These are phyloP conservation scores for Galeopsomyia nigrocyanea DNA, from an alignment of 2,888 invertebrate species.

Conservation along the genomic window DNA sequence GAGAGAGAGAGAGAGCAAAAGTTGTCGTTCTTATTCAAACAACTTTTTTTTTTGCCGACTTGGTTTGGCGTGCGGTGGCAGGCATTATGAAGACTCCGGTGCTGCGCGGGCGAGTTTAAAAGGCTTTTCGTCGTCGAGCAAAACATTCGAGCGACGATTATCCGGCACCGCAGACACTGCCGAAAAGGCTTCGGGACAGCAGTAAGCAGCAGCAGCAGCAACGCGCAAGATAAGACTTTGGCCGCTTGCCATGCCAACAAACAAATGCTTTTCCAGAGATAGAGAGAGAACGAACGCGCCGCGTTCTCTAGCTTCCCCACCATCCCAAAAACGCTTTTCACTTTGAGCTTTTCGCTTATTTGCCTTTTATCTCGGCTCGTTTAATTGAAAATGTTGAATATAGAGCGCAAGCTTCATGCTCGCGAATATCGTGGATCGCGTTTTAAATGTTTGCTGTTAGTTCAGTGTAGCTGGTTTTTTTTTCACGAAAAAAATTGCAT, in stretches of 20 bases:
- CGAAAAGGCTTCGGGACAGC: background rate
- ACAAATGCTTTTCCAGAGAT: background rate
- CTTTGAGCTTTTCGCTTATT: no score
- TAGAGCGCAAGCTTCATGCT: no score
- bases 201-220: no score
- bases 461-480: no score
- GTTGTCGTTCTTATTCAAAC: slow-evolving; percentile 11
- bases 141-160: slow-evolving; percentile 34
- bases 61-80: no score
- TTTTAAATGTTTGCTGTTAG: no score
- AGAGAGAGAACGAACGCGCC: background rate
- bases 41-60: background rate
- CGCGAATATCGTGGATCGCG: no score
- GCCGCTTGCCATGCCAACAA: slow-evolving; percentile 16
- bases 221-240: slow-evolving; percentile 21
- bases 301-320: slow-evolving; percentile 17
- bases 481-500: no score
- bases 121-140: slow-evolving; percentile 11
- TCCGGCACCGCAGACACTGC: slow-evolving; percentile 12
- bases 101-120: slow-evolving; percentile 13
- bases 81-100: background rate
- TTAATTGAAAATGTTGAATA: no score
- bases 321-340: slow-evolving; percentile 20
- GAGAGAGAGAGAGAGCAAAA: background rate
- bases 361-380: no score